Percentiles rank a stretch among this genome's conserved stretches.
Conservation (phyloP, 1,140 invertebrate species). For the Neodiprion fabricii region DNA sequence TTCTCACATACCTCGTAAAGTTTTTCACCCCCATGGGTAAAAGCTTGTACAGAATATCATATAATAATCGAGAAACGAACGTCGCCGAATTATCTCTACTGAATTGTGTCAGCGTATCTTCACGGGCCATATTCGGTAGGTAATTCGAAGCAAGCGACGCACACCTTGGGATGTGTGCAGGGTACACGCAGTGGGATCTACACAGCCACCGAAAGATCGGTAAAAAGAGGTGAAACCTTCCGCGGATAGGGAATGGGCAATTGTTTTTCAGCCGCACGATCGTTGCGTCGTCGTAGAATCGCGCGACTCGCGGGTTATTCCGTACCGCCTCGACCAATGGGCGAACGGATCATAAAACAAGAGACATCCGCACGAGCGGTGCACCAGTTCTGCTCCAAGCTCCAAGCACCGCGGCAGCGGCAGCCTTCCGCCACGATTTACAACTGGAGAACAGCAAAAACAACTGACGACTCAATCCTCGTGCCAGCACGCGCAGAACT, state of each 20-base stretch:
- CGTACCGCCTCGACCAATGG: not conserved
- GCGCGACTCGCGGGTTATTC: slow-evolving; percentile 1
- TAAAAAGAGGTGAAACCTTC: too few relatives aligned
- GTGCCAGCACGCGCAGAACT: not conserved
- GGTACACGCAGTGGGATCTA: too few relatives aligned
- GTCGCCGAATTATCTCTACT: too few relatives aligned
- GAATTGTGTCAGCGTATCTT: too few relatives aligned
- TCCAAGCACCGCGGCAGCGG: not conserved
- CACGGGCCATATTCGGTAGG: too few relatives aligned
- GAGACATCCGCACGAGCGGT: slow-evolving; percentile 8
- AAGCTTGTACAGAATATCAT: too few relatives aligned
- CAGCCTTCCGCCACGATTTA: slow-evolving; percentile 12
- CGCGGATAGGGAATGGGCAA: not conserved
- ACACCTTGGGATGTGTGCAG: too few relatives aligned
- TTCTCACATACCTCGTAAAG: too few relatives aligned
- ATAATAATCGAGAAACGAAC: too few relatives aligned
- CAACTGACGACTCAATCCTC: slow-evolving; percentile 14
- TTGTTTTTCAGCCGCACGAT: not conserved
- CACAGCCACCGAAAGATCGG: too few relatives aligned
- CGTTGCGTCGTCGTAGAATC: not conserved
- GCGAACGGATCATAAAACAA: slow-evolving; percentile 7
- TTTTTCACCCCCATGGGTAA: too few relatives aligned
- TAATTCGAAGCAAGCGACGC: too few relatives aligned
- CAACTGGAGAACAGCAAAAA: slow-evolving; percentile 17
- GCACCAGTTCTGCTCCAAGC: not conserved